Conservation (phyloP, 2,888 invertebrate species). For the Parelbella ahira region DNA sequence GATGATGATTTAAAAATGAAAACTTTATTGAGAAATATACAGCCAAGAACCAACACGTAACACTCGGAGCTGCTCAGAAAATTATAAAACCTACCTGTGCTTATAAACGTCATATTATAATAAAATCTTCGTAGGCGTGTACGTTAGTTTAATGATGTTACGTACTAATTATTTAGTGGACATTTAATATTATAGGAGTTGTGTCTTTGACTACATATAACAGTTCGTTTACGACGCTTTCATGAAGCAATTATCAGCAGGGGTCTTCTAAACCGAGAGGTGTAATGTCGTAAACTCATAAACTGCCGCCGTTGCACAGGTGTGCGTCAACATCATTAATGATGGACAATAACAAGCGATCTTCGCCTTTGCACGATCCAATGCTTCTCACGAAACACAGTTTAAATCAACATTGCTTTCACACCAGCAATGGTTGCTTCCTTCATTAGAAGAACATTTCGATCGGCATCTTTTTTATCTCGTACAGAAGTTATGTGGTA, state of each 20-base stretch:
- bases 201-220: constrained; percentile 54
- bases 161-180: constrained; percentile 28
- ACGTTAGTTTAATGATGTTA: background rate
- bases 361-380: background rate
- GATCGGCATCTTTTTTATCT: constrained; percentile 38
- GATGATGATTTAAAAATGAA: too few relatives aligned
- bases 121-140: background rate
- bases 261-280: constrained; percentile 61
- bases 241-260: constrained; percentile 70
- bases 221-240: constrained; percentile 53
- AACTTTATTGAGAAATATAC: too few relatives aligned
- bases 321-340: constrained; percentile 36
- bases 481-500: constrained; percentile 75
- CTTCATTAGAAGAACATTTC: background rate
- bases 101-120: too few relatives aligned
- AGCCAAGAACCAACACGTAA: too few relatives aligned
- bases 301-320: constrained; percentile 62
- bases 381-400: background rate
- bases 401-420: background rate
- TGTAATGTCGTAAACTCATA: constrained; percentile 75
- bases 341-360: background rate
- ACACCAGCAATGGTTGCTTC: constrained; percentile 11
- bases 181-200: constrained; percentile 30
- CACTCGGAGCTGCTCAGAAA: too few relatives aligned
- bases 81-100: too few relatives aligned